Evolutionary conservation across 2,113 vertebrate species (phyloP), one percentile per base, ranked within the genome.

Genomic region (Gobius niger): DNA sequence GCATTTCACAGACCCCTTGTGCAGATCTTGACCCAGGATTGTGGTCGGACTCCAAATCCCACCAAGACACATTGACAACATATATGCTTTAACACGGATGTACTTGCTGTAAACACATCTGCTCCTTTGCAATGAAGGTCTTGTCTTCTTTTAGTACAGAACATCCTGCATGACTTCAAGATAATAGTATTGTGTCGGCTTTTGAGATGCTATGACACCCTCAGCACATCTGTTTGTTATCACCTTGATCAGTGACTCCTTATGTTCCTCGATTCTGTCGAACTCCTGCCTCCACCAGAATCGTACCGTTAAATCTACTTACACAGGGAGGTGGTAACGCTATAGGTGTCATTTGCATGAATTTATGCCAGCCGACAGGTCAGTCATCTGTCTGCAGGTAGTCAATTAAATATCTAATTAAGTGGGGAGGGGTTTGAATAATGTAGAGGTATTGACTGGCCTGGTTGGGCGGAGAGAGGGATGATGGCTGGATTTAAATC

Each of bases 401-500:
- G 87, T 93, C 90, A 91, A 91, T 93, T 93, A 92, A 91, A 92
- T 90, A 91, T 91, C 87, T 91, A 92, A 92, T 92, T 90, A 91
- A 92, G 86, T 89, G 81, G 84, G 89, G 85, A 89, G 87, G 84
- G 89, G 82, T 87, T 90, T 93, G 85, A 93, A 93, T 92, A 92
- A 92, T 91, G 87, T 86, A 92, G 83, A 83, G 62, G 72, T 91
- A 92, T 92, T 87, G 92, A 92, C 85, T 76, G 62, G 76, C 65
- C 47, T 73, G 85, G 78, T 73, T 79, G 77, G 63, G 70, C 59
- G 74, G 41, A 67, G 41, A 77, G 70, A 56, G 46, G 71, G 50
- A 47, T 67, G 72, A 82, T 67, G 72, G 73, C 70, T 76, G 75
- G n/a, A 40, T 81, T 68, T 88, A 87, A 89, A 86, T 87, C 79